These are phyloP conservation scores for Bucco capensis DNA, from an alignment of 2,113 vertebrate genomes.

Conservation along the genomic window DNA sequence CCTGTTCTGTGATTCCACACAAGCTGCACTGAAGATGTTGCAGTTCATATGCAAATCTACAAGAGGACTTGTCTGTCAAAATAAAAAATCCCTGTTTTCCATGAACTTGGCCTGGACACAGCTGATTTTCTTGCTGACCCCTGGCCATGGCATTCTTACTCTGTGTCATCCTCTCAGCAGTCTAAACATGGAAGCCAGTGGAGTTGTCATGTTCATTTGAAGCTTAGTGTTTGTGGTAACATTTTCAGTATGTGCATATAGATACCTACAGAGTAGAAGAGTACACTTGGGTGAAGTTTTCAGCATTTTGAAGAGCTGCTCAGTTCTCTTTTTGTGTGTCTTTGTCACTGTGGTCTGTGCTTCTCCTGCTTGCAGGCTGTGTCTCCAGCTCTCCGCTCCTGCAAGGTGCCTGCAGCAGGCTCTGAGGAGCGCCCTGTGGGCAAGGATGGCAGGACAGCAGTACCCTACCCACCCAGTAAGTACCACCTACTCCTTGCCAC, in stretches of 20 bases:
- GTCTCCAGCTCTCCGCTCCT: conserved; percentile 84
- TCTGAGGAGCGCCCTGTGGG: conserved; percentile 87
- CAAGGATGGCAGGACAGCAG: conserved; percentile 88
- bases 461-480: conserved; percentile 95
- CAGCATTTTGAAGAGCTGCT: neutral
- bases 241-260: neutral
- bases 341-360: neutral
- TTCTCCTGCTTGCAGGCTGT: conserved; percentile 71
- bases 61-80: neutral
- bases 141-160: neutral
- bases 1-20: neutral
- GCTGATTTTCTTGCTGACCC: neutral
- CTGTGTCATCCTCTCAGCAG: neutral
- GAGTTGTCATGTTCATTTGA: neutral
- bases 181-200: neutral
- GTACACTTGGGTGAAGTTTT: neutral
- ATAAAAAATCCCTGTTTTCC: neutral
- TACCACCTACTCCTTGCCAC: neutral
- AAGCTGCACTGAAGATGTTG: neutral
- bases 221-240: neutral
- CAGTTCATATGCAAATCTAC: neutral
- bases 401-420: conserved; percentile 78
- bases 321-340: neutral
- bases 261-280: too few species aligned
- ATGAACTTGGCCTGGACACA: neutral